Conservation (phyloP, 2,797 vertebrate genomes). For the Melanotaenia maccullochi region DNA sequence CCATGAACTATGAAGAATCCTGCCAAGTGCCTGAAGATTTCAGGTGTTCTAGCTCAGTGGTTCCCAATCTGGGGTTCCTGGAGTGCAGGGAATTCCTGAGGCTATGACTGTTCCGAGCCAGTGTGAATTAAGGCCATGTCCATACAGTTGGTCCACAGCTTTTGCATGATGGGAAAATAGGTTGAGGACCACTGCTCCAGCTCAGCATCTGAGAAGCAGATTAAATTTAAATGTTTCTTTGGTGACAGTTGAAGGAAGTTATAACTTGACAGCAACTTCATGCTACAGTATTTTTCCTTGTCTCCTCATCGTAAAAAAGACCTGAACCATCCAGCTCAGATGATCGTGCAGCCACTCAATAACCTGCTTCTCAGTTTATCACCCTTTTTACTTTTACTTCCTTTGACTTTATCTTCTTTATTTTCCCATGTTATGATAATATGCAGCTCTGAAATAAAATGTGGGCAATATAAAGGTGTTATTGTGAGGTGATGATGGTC, state of each 20-base stretch:
- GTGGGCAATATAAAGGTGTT: neutral
- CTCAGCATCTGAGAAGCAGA: constrained; percentile 12
- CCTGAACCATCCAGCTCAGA: constrained; percentile 10
- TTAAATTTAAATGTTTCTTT: constrained; percentile 47
- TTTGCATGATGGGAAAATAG: too few species aligned
- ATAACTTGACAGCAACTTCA: neutral
- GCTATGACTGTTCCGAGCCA: too few species aligned
- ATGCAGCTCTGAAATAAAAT: constrained; percentile 2
- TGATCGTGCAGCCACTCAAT: neutral
- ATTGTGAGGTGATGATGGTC: constrained; percentile 2
- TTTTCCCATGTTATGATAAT: constrained; percentile 1
- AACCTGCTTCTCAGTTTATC: neutral
- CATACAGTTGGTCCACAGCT: too few species aligned
- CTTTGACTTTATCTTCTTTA: neutral
- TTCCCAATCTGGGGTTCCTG: too few species aligned
- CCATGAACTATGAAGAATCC: neutral
- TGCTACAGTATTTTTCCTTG: neutral
- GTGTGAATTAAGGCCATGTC: too few species aligned
- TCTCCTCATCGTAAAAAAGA: neutral
- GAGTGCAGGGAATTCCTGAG: too few species aligned
- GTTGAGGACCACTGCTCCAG: neutral
- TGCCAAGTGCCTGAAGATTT: constrained; percentile 10
- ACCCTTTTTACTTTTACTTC: neutral
- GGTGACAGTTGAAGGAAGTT: constrained; percentile 35
- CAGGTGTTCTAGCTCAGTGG: neutral